Percentiles rank a stretch among this genome's conserved stretches.
Evolutionary conservation across 2,113 vertebrate genomes (phyloP).

Genomic region (Neotragus moschatus): DNA sequence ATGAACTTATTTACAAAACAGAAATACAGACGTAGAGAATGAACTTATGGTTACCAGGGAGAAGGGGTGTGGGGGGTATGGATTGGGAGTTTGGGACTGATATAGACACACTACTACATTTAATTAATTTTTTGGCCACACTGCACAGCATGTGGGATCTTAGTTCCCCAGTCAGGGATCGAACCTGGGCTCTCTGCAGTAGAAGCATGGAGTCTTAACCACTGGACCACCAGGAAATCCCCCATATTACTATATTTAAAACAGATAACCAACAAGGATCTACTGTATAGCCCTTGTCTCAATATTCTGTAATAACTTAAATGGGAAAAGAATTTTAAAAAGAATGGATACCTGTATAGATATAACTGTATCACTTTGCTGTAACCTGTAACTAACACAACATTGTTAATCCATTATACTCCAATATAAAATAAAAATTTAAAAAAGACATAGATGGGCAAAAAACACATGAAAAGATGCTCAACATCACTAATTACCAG

Average conservation of each 20-base stretch:
- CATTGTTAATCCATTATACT: not conserved
- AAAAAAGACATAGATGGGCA: not conserved
- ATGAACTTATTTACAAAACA: not conserved
- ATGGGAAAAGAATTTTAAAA: not conserved
- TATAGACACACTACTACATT: not conserved
- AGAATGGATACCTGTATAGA: not conserved
- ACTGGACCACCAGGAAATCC: not conserved
- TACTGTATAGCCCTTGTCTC: not conserved
- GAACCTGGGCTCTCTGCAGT: not conserved
- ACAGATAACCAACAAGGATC: not conserved
- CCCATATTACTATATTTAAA: not conserved
- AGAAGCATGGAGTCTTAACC: not conserved
- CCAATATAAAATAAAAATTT: not conserved
- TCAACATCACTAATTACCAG: not conserved
- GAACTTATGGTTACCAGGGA: not conserved
- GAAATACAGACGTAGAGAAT: not conserved
- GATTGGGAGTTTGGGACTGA: not conserved
- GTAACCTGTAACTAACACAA: not conserved
- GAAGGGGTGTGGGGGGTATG: not conserved
- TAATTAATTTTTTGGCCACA: not conserved
- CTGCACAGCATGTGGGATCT: not conserved
- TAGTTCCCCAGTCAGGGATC: not conserved
- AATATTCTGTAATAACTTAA: not conserved
- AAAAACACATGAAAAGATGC: not conserved
- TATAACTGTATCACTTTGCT: not conserved